These are phyloP conservation scores for Tadarida brasiliensis DNA, from an alignment of 2,797 vertebrate genomes.

Conservation along the genomic window DNA sequence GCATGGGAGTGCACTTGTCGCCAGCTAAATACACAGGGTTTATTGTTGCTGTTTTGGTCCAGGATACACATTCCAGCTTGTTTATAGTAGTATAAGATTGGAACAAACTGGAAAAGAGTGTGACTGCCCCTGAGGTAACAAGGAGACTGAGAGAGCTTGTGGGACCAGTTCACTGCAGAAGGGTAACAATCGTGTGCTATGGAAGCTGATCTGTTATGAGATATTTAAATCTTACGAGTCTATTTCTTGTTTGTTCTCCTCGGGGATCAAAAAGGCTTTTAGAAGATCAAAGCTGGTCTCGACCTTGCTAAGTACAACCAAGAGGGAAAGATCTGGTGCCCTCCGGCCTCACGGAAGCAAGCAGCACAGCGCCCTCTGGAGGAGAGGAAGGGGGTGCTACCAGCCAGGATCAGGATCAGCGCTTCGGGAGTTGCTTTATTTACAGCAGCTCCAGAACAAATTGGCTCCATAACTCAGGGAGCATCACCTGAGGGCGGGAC, in stretches of 20 bases:
- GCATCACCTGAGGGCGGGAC: no score
- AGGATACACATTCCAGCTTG: background rate
- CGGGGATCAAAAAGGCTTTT: background rate
- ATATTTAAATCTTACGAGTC: background rate
- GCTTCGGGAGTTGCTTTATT: background rate
- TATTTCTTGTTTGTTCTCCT: background rate
- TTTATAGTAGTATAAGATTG: background rate
- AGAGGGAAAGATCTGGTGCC: no score
- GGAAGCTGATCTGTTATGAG: background rate
- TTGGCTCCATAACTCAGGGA: background rate
- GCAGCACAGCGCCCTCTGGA: background rate
- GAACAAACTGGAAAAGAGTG: background rate
- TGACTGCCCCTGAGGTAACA: background rate
- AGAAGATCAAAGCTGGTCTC: background rate
- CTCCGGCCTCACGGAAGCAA: rapidly evolving
- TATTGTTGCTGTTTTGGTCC: background rate
- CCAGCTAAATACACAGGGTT: background rate
- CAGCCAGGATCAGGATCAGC: background rate
- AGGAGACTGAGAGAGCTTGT: background rate
- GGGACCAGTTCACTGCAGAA: background rate
- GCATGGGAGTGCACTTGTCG: background rate
- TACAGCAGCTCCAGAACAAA: background rate
- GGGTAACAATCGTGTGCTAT: background rate
- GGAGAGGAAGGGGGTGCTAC: background rate
- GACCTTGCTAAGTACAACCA: background rate